Conservation (phyloP, 2,797 vertebrate species). For the Serranus cabrilla region DNA sequence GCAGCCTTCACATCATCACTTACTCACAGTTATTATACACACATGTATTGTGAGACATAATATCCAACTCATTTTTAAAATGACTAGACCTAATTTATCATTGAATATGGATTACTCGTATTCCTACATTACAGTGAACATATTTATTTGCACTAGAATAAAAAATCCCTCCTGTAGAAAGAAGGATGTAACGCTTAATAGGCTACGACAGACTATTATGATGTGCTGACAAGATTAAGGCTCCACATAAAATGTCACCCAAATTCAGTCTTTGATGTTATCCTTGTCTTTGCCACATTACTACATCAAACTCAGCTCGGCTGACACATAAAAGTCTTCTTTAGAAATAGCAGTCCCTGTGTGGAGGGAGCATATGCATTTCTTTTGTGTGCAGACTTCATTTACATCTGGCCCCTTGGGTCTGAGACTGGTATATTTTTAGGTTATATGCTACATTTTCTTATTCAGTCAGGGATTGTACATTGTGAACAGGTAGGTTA, state of each 20-base stretch:
- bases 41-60: slow-evolving; percentile 31
- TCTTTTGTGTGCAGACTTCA: slow-evolving; percentile 53
- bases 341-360: slow-evolving; percentile 34
- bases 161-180: slow-evolving; percentile 29
- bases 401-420: slow-evolving; percentile 42
- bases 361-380: slow-evolving; percentile 46
- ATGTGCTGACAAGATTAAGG: slow-evolving; percentile 68
- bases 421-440: slow-evolving; percentile 48
- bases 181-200: slow-evolving; percentile 51
- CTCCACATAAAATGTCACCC: slow-evolving; percentile 54
- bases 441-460: slow-evolving; percentile 30
- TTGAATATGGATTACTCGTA: slow-evolving; percentile 18
- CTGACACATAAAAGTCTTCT: slow-evolving; percentile 62
- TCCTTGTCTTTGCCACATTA: slow-evolving; percentile 52
- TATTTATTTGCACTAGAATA: slow-evolving; percentile 32
- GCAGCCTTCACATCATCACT: slow-evolving; percentile 37
- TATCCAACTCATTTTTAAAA: slow-evolving; percentile 37
- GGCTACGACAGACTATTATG: slow-evolving; percentile 58
- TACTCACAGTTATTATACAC: slow-evolving; percentile 45
- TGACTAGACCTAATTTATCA: slow-evolving; percentile 34
- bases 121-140: slow-evolving; percentile 13
- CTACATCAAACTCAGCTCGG: slow-evolving; percentile 54
- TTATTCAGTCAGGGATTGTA: slow-evolving; percentile 6
- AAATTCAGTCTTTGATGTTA: slow-evolving; percentile 70
- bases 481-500: slow-evolving; percentile 1